phyloP scores from a whole-genome alignment of 2,888 invertebrate genomes.

The Dryobota labecula region DNA sequence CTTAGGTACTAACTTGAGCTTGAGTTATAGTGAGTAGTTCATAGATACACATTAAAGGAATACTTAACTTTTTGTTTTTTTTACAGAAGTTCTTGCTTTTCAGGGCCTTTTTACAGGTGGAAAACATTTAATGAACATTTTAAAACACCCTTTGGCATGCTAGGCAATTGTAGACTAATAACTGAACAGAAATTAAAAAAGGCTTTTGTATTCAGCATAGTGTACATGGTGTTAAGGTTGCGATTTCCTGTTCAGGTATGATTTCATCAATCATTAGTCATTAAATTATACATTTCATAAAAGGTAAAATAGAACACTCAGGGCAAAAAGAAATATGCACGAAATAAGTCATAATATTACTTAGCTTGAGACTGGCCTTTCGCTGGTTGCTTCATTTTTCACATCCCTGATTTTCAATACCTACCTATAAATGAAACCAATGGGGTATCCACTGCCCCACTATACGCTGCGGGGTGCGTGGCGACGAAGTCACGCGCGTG shows the following conservation, averaged over 20 bases:
- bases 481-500: too few species aligned
- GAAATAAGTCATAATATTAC: neutral
- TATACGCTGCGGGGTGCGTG: too few species aligned
- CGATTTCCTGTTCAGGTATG: conserved; percentile 90
- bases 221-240: conserved; percentile 89
- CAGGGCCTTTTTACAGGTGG: conserved; percentile 97
- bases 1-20: too few species aligned
- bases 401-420: neutral
- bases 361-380: neutral
- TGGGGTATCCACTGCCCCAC: too few species aligned
- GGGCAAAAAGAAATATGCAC: neutral
- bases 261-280: too few species aligned
- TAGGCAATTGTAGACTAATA: conserved; percentile 90
- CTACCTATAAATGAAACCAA: neutral
- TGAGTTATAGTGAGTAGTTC: too few species aligned
- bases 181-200: conserved; percentile 91
- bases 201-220: conserved; percentile 89
- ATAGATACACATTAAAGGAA: too few species aligned
- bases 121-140: conserved; percentile 93
- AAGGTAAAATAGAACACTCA: too few species aligned
- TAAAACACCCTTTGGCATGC: conserved; percentile 87
- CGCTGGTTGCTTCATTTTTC: neutral
- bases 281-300: conserved; percentile 2
- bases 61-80: conserved; percentile 6
- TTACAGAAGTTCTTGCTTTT: conserved; percentile 62